Evolutionary conservation across 2,888 invertebrate genomes (phyloP).

Genomic region (Scelioninae gen. 1): DNA sequence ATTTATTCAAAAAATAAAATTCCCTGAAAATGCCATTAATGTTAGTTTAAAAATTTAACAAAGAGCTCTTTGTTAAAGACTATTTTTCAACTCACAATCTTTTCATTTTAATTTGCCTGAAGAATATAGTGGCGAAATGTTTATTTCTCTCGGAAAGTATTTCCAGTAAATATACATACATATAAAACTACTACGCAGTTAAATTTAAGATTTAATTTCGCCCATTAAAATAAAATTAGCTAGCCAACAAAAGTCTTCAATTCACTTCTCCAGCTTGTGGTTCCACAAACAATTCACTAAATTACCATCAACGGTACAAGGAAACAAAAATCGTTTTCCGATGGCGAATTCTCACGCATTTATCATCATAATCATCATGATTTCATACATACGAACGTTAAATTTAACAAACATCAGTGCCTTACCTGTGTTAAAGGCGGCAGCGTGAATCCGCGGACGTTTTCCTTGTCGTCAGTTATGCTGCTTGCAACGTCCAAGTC

Average conservation of each 20-base stretch:
- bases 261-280: neutral
- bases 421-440: slow-evolving; percentile 81
- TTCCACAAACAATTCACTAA: neutral
- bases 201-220: neutral
- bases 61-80: no score
- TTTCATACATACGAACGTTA: slow-evolving; percentile 35
- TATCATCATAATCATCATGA: slow-evolving; percentile 26
- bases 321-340: neutral
- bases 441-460: slow-evolving; percentile 78
- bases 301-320: neutral
- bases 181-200: neutral
- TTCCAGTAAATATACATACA: neutral
- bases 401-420: slow-evolving; percentile 46
- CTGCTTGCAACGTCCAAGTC: slow-evolving; percentile 39
- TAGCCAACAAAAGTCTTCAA: neutral
- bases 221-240: slow-evolving; percentile 1
- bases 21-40: no score
- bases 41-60: no score
- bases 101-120: neutral
- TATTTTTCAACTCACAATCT: neutral
- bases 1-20: no score
- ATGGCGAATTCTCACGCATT: neutral
- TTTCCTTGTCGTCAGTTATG: slow-evolving; percentile 35
- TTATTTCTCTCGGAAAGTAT: neutral
- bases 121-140: no score